Evolutionary conservation across 1,140 invertebrate genomes (phyloP).

Genomic region (Penaeus japonicus): DNA sequence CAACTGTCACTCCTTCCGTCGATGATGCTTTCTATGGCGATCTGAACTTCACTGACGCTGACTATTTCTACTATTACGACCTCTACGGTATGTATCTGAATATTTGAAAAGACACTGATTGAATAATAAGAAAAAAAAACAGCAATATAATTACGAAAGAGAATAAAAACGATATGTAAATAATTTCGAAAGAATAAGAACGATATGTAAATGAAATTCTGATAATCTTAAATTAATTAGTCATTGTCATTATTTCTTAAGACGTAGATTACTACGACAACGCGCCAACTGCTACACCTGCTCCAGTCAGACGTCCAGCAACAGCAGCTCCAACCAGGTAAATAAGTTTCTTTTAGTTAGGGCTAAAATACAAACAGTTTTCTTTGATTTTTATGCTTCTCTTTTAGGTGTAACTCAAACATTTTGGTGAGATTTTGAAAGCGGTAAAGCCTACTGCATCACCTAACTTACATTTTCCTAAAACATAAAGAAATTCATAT

Average conservation of each 20-base stretch:
- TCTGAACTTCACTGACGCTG: slow-evolving; percentile 34
- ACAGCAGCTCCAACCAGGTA: background rate
- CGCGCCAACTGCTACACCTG: background rate
- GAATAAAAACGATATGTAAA: too few relatives aligned
- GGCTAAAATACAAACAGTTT: background rate
- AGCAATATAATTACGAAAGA: too few relatives aligned
- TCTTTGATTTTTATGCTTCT: background rate
- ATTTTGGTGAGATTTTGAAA: too few relatives aligned
- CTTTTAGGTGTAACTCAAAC: too few relatives aligned
- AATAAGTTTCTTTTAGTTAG: background rate
- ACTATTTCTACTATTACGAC: slow-evolving; percentile 45
- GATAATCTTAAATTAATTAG: too few relatives aligned
- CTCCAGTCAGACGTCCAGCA: background rate
- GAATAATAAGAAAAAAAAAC: background rate
- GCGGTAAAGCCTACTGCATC: too few relatives aligned
- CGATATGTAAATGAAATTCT: too few relatives aligned
- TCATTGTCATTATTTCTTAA: background rate
- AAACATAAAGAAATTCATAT: background rate
- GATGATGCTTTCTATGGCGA: slow-evolving; percentile 25
- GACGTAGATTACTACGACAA: background rate
- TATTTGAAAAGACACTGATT: background rate
- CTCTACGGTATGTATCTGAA: slow-evolving; percentile 36
- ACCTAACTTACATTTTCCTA: too few relatives aligned
- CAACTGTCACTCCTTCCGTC: background rate
- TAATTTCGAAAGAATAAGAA: background rate